Percentiles rank a stretch among this genome's conserved stretches.
These are phyloP conservation scores for Caenorhabditis virilis DNA, from an alignment of 2,888 invertebrate species.

Conservation along the genomic window DNA sequence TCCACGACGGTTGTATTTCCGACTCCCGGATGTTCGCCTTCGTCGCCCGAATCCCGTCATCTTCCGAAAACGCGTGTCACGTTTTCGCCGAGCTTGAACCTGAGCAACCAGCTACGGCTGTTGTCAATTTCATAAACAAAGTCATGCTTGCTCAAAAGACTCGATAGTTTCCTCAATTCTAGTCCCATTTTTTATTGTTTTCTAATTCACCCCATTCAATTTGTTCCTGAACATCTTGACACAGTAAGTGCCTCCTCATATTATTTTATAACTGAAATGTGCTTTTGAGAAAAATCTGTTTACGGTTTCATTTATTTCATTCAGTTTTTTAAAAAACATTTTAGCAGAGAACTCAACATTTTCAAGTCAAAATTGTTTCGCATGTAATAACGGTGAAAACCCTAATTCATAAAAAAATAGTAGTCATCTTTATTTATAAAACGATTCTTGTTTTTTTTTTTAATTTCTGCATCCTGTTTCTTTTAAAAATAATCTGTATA, in stretches of 20 bases:
- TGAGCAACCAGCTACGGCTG: slow-evolving; percentile 83
- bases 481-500: too few relatives aligned
- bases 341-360: not conserved
- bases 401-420: too few relatives aligned
- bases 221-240: not conserved
- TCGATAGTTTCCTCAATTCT: slow-evolving; percentile 14
- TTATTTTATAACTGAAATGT: not conserved
- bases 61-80: slow-evolving; percentile 91
- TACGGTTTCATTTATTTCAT: not conserved
- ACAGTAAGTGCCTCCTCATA: too few relatives aligned
- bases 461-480: too few relatives aligned
- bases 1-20: slow-evolving; percentile 46
- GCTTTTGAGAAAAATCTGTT: not conserved
- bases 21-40: slow-evolving; percentile 79
- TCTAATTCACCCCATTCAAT: not conserved
- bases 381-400: not conserved
- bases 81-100: slow-evolving; percentile 93
- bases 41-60: slow-evolving; percentile 79
- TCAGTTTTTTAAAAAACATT: not conserved
- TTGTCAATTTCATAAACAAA: slow-evolving; percentile 76
- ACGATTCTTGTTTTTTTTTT: too few relatives aligned
- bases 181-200: slow-evolving; percentile 8
- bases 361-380: not conserved
- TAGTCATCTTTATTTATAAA: too few relatives aligned
- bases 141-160: slow-evolving; percentile 63